Percentiles rank a stretch among this genome's conserved stretches.
phyloP scores from a whole-genome alignment of 2,113 vertebrate genomes.

The Oreochromis spilurus region DNA sequence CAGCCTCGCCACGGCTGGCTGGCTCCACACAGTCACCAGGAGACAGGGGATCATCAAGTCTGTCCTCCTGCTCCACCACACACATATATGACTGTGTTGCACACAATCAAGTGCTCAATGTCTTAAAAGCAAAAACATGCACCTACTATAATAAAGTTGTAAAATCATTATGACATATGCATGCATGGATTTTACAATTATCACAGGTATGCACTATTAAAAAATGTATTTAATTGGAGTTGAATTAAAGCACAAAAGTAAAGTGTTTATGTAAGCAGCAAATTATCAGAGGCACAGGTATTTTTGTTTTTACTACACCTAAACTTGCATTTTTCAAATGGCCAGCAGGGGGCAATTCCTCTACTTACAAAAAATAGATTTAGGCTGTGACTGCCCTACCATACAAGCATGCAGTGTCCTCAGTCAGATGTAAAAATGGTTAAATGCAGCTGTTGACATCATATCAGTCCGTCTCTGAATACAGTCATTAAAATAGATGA shows the following conservation, averaged over 20 bases:
- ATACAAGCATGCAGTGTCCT: neutral
- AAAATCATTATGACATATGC: conserved; percentile 4
- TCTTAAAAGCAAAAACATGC: conserved; percentile 14
- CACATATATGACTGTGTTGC: conserved; percentile 4
- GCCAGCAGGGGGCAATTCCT: neutral
- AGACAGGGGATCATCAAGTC: conserved; percentile 60
- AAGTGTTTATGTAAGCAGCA: neutral
- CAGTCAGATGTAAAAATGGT: neutral
- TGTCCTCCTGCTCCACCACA: conserved; percentile 26
- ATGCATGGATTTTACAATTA: neutral
- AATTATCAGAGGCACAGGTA: neutral
- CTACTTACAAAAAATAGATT: neutral
- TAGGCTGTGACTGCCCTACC: neutral
- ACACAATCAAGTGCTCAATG: neutral
- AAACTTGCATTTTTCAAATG: neutral
- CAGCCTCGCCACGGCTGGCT: conserved; percentile 64
- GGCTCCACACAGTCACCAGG: conserved; percentile 58
- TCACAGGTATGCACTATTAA: neutral
- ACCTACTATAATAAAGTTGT: conserved; percentile 13
- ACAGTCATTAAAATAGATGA: neutral
- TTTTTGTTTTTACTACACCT: neutral
- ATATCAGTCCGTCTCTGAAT: neutral
- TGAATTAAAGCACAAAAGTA: neutral
- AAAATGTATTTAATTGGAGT: neutral
- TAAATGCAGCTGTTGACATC: neutral